Evolutionary conservation across 1,140 invertebrate species (phyloP).

Genomic region (Atta texana): DNA sequence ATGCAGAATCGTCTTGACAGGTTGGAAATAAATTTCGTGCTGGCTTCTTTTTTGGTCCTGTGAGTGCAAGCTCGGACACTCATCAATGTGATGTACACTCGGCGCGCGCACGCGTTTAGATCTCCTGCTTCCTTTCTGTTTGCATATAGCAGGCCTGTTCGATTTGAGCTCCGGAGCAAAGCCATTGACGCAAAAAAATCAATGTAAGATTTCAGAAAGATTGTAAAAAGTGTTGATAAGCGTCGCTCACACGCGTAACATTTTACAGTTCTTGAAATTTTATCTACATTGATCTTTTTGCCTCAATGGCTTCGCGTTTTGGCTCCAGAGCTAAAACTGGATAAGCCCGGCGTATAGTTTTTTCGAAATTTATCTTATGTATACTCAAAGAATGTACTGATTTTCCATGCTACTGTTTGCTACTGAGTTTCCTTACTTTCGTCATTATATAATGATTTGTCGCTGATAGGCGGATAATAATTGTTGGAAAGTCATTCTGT

Average conservation of each 20-base stretch:
- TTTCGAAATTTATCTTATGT: background rate
- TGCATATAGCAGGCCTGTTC: too few species aligned
- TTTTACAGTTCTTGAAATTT: too few species aligned
- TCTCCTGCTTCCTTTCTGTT: background rate
- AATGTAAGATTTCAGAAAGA: too few species aligned
- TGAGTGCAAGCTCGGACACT: background rate
- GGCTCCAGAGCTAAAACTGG: too few species aligned
- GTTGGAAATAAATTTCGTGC: slow-evolving; percentile 76
- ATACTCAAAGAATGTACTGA: background rate
- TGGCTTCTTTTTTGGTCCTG: background rate
- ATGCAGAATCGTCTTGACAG: slow-evolving; percentile 77
- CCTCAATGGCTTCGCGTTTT: too few species aligned
- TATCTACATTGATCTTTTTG: too few species aligned
- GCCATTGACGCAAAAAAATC: too few species aligned
- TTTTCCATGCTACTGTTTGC: slow-evolving; percentile 8
- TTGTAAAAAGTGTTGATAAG: too few species aligned
- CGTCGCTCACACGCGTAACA: too few species aligned
- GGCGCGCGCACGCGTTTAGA: background rate
- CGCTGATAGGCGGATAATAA: slow-evolving; percentile 66
- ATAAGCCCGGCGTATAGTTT: too few species aligned
- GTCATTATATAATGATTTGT: slow-evolving; percentile 44
- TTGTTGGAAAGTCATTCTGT: slow-evolving; percentile 73
- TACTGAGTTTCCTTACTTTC: slow-evolving; percentile 12
- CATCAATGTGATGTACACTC: background rate
- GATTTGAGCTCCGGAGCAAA: too few species aligned